Percentiles rank a stretch among this genome's conserved stretches.
Evolutionary conservation across 1,140 invertebrate species (phyloP).

Genomic region (Drosophila biarmipes): DNA sequence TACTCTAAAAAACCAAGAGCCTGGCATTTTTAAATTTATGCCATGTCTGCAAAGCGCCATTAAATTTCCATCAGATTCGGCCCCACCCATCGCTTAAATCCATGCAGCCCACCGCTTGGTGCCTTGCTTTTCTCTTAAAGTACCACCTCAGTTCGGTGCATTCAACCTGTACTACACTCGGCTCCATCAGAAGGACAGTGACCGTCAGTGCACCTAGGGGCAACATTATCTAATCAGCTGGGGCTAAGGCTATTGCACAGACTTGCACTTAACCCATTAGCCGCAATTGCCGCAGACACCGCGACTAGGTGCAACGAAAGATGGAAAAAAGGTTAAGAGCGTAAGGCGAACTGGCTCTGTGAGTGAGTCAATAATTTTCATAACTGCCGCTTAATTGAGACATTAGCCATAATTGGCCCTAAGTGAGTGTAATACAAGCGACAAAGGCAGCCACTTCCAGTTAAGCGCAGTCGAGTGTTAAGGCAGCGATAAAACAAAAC

Average conservation of each 20-base stretch:
- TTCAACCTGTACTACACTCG: slow-evolving; percentile 23
- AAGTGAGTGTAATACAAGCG: slow-evolving; percentile 71
- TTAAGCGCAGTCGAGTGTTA: slow-evolving; percentile 68
- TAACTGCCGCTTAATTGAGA: slow-evolving; percentile 80
- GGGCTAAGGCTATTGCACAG: slow-evolving; percentile 7
- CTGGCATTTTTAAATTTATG: neutral
- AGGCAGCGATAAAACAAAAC: slow-evolving; percentile 44
- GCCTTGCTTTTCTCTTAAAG: neutral
- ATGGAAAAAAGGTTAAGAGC: slow-evolving; percentile 41
- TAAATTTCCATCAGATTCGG: slow-evolving; percentile 29
- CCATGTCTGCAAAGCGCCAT: slow-evolving; percentile 9
- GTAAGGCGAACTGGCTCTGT: slow-evolving; percentile 22
- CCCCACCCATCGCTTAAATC: slow-evolving; percentile 5
- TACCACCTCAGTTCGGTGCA: slow-evolving; percentile 14
- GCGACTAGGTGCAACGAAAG: slow-evolving; percentile 22
- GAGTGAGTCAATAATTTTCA: slow-evolving; percentile 78
- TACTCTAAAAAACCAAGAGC: too few relatives aligned
- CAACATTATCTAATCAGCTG: slow-evolving; percentile 45
- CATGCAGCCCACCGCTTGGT: slow-evolving; percentile 1
- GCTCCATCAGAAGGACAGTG: slow-evolving; percentile 19
- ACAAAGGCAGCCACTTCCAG: slow-evolving; percentile 45
- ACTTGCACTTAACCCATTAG: slow-evolving; percentile 58
- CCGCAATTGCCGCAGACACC: slow-evolving; percentile 25
- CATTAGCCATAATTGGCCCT: slow-evolving; percentile 77
- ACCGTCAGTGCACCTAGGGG: slow-evolving; percentile 23